phyloP scores from a whole-genome alignment of 2,113 vertebrate species.

The Trogon melanurus region DNA sequence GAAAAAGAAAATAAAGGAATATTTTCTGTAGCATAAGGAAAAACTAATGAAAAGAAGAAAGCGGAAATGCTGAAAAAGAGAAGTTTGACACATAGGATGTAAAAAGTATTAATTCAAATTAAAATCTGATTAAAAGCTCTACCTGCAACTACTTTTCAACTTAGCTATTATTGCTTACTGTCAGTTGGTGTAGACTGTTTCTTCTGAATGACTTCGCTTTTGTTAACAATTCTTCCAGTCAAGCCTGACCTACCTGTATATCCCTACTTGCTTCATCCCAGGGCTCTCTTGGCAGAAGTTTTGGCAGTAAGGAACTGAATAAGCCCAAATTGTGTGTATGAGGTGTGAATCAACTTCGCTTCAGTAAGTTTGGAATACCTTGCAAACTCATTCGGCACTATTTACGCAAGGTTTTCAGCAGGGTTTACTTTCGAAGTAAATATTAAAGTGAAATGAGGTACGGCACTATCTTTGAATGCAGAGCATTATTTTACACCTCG shows the following conservation, averaged over 20 bases:
- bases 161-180: neutral
- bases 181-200: neutral
- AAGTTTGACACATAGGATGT: neutral
- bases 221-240: neutral
- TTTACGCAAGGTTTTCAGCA: conserved; percentile 19
- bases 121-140: neutral
- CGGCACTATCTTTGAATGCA: neutral
- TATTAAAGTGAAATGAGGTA: conserved; percentile 25
- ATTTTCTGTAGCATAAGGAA: neutral
- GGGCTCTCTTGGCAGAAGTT: neutral
- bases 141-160: neutral
- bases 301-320: neutral
- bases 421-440: conserved; percentile 55
- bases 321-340: neutral
- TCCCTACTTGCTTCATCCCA: neutral
- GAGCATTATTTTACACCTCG: conserved; percentile 33
- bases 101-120: neutral
- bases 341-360: conserved; percentile 27
- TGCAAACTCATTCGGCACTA: neutral
- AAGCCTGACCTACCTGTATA: neutral
- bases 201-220: neutral
- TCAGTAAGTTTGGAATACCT: conserved; percentile 14
- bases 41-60: neutral
- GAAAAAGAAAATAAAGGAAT: neutral
- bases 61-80: neutral